Base-by-base conservation (phyloP, 2,888 invertebrate genomes). In the Desoria tigrina region DNA sequence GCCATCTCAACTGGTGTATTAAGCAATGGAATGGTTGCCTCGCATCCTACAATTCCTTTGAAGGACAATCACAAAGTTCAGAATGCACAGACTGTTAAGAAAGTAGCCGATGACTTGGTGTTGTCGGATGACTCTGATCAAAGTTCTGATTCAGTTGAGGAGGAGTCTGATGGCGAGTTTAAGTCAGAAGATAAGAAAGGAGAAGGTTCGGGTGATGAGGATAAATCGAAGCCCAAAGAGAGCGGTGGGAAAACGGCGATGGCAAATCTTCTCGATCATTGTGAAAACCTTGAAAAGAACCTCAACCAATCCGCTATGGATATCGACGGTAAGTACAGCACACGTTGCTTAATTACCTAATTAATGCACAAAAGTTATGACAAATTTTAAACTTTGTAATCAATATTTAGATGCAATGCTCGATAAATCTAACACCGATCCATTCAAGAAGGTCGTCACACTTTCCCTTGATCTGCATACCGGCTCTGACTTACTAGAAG, bases 121-220 rank as follows among this genome's bases (percentile, higher is more conserved):
- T 26, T 55, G 6, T 55, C 55, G 9, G 55, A 42, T 4, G 42
- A 57, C 21, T n/a, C 54, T 7, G 16, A 27, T 21, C 28, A n/a
- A 14, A 28, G 4, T 16, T 14, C 14, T 4, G 42, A 42, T 23
- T 42, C 42, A 11, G 63, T 58, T 27, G 37, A 86, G 26, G 51
- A 56, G 2, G 61, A 18, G 4, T 14, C 21, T 21, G 26, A 18
- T 7, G 23, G n/a, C n/a, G 16, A 23, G 11, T 7, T 16, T 4
- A 51, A 23, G 11, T 27, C 55, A 4, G 55, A 18, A 18, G 16
- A 9, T 16, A 21, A 39, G 18, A 6, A 6, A 23, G 55, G 55
- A n/a, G 14, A 18, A 4, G 55, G 42, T n/a, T 28, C 21, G 37
- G n/a, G 16, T 3, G 28, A 27, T 9, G 27, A 37, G 32, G 61